Conservation (phyloP, 2,113 vertebrate species). For the Nannobrachium achirus region DNA sequence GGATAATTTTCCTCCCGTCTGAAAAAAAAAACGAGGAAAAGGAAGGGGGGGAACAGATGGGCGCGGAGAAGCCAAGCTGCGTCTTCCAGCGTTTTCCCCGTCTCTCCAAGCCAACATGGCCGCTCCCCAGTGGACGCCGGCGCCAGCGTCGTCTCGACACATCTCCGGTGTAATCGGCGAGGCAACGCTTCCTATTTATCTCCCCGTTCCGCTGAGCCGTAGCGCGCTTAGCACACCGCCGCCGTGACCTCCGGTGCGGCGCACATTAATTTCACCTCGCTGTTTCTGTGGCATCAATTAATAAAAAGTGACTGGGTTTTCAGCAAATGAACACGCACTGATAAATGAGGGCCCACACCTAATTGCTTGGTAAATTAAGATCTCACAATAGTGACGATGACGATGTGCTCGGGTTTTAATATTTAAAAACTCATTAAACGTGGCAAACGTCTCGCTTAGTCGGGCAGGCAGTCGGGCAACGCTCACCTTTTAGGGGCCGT, state of each 20-base stretch:
- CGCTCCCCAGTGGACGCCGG: conserved; percentile 76
- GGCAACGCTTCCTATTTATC: conserved; percentile 83
- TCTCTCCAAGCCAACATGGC: conserved; percentile 77
- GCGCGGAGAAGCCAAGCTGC: conserved; percentile 77
- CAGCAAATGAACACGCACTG: conserved; percentile 92
- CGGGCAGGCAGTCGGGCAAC: conserved; percentile 72
- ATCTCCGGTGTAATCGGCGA: conserved; percentile 81
- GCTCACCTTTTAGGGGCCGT: conserved; percentile 65
- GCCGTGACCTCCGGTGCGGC: conserved; percentile 88
- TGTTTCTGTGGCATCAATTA: conserved; percentile 93
- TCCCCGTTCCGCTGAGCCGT: conserved; percentile 74
- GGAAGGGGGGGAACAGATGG: conserved; percentile 88
- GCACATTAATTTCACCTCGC: conserved; percentile 93
- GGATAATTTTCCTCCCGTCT: conserved; percentile 68
- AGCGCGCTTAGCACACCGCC: conserved; percentile 78
- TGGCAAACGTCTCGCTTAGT: conserved; percentile 87
- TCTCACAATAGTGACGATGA: conserved; percentile 92
- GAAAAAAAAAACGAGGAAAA: not conserved
- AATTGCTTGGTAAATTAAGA: conserved; percentile 99
- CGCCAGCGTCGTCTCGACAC: conserved; percentile 75
- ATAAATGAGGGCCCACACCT: conserved; percentile 97
- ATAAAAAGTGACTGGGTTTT: conserved; percentile 97
- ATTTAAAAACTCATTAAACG: conserved; percentile 99
- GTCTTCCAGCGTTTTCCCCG: conserved; percentile 66
- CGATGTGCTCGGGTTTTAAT: conserved; percentile 93